Evolutionary conservation across 2,797 vertebrate genomes (phyloP).

Genomic region (Anisognathus igniventris): DNA sequence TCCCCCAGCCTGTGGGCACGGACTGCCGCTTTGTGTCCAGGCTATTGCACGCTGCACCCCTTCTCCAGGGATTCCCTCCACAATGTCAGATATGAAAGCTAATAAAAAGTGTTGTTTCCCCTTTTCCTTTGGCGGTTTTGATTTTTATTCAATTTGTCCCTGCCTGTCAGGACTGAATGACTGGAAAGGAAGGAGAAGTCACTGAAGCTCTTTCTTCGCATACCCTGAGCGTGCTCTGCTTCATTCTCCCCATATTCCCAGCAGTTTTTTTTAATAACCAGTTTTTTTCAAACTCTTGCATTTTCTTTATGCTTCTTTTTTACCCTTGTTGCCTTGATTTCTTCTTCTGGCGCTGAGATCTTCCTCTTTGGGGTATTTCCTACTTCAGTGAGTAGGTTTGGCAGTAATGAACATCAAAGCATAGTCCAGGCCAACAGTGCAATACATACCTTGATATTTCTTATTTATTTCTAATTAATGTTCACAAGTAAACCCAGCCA

Average conservation of each 20-base stretch:
- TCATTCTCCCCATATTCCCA: not conserved
- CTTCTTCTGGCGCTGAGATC: not conserved
- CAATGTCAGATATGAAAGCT: not conserved
- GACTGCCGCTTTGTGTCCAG: not conserved
- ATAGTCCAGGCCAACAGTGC: not conserved
- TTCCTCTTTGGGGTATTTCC: not conserved
- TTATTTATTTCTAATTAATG: not conserved
- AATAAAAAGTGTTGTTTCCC: not conserved
- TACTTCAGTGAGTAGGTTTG: not conserved
- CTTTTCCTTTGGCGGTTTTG: not conserved
- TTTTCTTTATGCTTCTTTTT: not conserved
- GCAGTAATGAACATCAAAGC: not conserved
- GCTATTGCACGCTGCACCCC: rapidly evolving
- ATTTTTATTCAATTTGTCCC: constrained; percentile 5
- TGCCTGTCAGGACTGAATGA: not conserved
- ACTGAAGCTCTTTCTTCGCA: not conserved
- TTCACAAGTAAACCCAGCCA: not conserved
- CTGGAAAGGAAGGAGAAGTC: not conserved
- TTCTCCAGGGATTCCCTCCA: not conserved
- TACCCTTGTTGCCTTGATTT: not conserved
- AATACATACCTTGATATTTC: not conserved
- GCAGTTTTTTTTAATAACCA: not conserved
- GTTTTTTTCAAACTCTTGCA: not conserved
- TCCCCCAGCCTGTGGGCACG: not conserved
- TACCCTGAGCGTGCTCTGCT: rapidly evolving